Percentiles rank a stretch among this genome's conserved stretches.
Evolutionary conservation across 2,113 vertebrate genomes (phyloP).

Genomic region (Grallaria varia): DNA sequence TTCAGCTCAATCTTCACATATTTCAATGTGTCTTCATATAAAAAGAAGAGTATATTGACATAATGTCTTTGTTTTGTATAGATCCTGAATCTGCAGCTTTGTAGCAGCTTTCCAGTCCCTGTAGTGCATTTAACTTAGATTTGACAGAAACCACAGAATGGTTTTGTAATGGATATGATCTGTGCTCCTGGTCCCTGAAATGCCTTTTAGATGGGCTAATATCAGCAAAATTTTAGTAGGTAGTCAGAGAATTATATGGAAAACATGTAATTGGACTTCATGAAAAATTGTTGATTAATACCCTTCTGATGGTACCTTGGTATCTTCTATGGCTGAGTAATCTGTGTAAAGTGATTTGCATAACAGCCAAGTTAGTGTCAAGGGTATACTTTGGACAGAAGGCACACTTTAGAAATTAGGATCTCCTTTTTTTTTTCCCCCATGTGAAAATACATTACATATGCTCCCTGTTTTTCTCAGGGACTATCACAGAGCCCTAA

Average conservation of each 20-base stretch:
- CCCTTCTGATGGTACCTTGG: slow-evolving; percentile 50
- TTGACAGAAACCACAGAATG: slow-evolving; percentile 64
- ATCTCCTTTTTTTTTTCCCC: slow-evolving; percentile 34
- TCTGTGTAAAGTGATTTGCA: slow-evolving; percentile 71
- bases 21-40: not conserved
- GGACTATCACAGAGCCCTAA: slow-evolving; percentile 60
- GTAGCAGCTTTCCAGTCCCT: slow-evolving; percentile 52
- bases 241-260: slow-evolving; percentile 70
- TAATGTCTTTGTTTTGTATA: slow-evolving; percentile 49
- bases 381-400: slow-evolving; percentile 73
- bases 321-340: slow-evolving; percentile 67
- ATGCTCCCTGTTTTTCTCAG: slow-evolving; percentile 73
- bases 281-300: slow-evolving; percentile 69
- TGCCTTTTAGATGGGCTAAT: slow-evolving; percentile 69
- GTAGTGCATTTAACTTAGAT: slow-evolving; percentile 66
- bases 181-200: slow-evolving; percentile 66
- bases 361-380: slow-evolving; percentile 43
- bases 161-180: slow-evolving; percentile 66
- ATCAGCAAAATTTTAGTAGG: slow-evolving; percentile 77
- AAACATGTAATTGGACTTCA: slow-evolving; percentile 73
- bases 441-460: slow-evolving; percentile 68
- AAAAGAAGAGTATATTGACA: not conserved
- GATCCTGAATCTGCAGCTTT: slow-evolving; percentile 69
- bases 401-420: slow-evolving; percentile 66
- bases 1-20: not conserved